A percentile compares a stretch with the other conserved stretches of the same genome.
phyloP scores from a whole-genome alignment of 2,113 vertebrate genomes.

The Tursiops truncatus region DNA sequence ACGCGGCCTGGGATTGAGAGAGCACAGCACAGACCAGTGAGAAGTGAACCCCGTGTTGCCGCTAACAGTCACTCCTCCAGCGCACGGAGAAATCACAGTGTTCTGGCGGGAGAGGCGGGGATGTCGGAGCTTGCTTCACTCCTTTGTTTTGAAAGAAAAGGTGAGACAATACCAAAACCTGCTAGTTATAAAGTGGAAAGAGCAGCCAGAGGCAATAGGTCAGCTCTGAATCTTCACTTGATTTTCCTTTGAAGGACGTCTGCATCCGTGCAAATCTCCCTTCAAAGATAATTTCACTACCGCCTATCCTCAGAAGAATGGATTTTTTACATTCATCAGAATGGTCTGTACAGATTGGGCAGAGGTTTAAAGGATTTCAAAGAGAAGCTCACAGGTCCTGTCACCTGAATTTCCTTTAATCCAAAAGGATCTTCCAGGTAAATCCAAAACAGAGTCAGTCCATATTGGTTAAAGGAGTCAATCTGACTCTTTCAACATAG shows the following conservation, averaged over 20 bases:
- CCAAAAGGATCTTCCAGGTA: background rate
- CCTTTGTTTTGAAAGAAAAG: background rate
- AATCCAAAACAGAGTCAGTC: background rate
- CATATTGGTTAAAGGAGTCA: background rate
- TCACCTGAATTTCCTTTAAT: background rate
- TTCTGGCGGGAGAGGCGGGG: background rate
- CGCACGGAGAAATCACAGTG: background rate
- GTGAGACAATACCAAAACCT: background rate
- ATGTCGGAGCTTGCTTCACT: fast-evolving
- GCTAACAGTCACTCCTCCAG: background rate
- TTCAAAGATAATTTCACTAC: background rate
- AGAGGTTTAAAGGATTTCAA: background rate
- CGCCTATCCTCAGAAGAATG: background rate
- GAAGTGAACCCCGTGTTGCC: fast-evolving
- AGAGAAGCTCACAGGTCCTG: background rate
- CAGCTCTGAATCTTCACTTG: background rate
- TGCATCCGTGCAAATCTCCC: background rate
- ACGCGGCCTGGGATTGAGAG: constrained; percentile 87
- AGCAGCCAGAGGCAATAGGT: background rate
- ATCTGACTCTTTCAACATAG: background rate
- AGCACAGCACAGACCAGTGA: constrained; percentile 41
- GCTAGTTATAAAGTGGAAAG: background rate
- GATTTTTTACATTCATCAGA: background rate
- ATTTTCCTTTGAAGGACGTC: background rate
- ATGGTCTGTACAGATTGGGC: background rate